Evolutionary conservation across 2,797 vertebrate species (phyloP), one percentile per base, ranked within the genome.

Genomic region (Chelon labrosus): DNA sequence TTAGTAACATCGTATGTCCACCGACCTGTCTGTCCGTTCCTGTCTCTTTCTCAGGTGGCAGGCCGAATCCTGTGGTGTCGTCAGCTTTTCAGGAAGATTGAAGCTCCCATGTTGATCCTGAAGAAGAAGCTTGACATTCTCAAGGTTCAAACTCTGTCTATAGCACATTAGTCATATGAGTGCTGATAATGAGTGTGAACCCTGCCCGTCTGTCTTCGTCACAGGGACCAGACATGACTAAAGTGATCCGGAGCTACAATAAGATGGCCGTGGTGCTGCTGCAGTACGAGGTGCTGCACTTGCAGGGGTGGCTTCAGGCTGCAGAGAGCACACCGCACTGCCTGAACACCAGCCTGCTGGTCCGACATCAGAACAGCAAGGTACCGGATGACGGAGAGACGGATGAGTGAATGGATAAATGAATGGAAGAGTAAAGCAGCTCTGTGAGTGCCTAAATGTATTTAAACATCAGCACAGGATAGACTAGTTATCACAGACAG

Each of bases 51-150:
- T 77, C 85, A 96, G 96, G 88, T 96, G 65, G 76, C 95, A 17
- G 95, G 95, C 12, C 93, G 95, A 85, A 92, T 96, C 61, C 90
- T 95, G 86, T 97, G 96, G 96, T 91, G 94, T 71, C 93, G 93
- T 17, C 94, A 95, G 73, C 92, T 97, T 9, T 95, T 94, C 88
- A 93, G 94, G 79, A 96, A 94, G 91, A 93, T 96, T 31, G 93
- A 96, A 63, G 79, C 80, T 67, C 96, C 96, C 35, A 96, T 97
- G 96, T 83, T 89, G 80, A 79, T 94, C 69, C 86, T 97, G 66
- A 95, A 95, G 89, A 91, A 92, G 75, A 95, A 95, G 82, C 80
- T 93, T 0, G 73, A 93, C 8, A 68, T 94, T 75, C 49, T 96
- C 14, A 93, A 95, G 95, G 96, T 96, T 77, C 2, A 3, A 7